Base-by-base conservation (phyloP, 1,140 invertebrate species). In the Musca domestica region DNA sequence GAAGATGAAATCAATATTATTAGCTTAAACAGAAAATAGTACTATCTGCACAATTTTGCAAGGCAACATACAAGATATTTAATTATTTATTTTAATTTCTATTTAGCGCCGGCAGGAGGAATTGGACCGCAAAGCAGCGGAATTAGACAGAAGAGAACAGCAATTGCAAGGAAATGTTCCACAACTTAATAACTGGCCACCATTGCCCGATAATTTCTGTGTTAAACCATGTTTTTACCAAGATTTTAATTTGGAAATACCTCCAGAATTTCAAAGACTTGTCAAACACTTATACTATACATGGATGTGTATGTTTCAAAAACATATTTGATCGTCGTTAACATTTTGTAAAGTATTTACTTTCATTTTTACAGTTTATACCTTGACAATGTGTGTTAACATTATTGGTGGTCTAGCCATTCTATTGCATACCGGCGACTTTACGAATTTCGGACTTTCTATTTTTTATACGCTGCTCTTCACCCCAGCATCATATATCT, bases 211-310 rank as follows among this genome's bases (percentile, higher is more conserved):
- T 34, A 90, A 91, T 72, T 96, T 91, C 73, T 96, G 94, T 75
- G 88, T 98, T 63, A 94, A 98, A 77, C 97, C 98, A 1, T 99
- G 98, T 83, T 99, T 99, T 83, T 99, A 99, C 84, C 97, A 99
- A 86, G 98, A 99, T 83, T 98, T 99, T 71, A 94, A 95, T 83
- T 92, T 99, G n/a, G 98, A 99, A 82, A 99, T 99, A 83, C 95
- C 96, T 19, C 84, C 95, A 58, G 95, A 99, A 82, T 99, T 99
- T 84, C 96, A 99, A 83, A 92, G 92, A 78, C 90, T 98, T 72
- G 96, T 99, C 41, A 90, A 93, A 72, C 89, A 95, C 77, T 85
- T 98, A 52, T 99, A 98, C 83, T 96, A 98, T 81, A 85, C 98
- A 56, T 99, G 97, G 96, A 92, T 97, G 84, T 95, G 95, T 98